phyloP scores from a whole-genome alignment of 1,140 invertebrate genomes.

The Ruditapes philippinarum region DNA sequence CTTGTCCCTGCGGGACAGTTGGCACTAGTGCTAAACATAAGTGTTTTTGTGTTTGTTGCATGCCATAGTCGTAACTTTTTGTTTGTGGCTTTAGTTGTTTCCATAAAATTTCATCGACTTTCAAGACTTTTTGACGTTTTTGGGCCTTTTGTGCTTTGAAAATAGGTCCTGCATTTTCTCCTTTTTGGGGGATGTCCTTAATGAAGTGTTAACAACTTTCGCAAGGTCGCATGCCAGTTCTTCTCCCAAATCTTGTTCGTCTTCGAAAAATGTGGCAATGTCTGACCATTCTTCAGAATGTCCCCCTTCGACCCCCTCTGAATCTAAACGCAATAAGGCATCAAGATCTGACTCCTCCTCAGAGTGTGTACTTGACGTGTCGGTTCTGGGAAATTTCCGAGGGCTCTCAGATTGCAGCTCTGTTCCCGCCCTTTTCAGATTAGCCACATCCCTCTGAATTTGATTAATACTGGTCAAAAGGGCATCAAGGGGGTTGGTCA shows the following conservation, averaged over 20 bases:
- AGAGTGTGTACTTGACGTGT: not conserved
- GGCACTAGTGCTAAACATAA: not conserved
- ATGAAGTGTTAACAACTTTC: not conserved
- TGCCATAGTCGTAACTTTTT: too few relatives aligned
- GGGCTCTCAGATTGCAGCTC: not conserved
- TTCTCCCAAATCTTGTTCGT: not conserved
- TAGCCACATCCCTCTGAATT: too few relatives aligned
- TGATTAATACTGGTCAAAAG: too few relatives aligned
- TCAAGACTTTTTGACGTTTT: not conserved
- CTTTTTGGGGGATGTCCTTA: not conserved
- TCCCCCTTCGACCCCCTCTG: not conserved
- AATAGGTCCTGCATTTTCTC: not conserved
- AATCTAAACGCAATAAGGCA: not conserved
- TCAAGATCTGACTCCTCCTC: not conserved
- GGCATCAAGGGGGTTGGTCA: not conserved
- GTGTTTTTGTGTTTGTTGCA: too few relatives aligned
- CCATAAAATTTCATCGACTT: too few relatives aligned
- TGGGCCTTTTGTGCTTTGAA: not conserved
- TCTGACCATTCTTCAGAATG: not conserved
- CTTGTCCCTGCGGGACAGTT: not conserved
- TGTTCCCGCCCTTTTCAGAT: not conserved
- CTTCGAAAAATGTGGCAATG: not conserved
- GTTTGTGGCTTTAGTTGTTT: too few relatives aligned
- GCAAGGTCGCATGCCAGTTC: not conserved
- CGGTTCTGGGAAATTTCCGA: not conserved